Conservation (phyloP, 2,888 invertebrate species). For the Drosophila borealis region DNA sequence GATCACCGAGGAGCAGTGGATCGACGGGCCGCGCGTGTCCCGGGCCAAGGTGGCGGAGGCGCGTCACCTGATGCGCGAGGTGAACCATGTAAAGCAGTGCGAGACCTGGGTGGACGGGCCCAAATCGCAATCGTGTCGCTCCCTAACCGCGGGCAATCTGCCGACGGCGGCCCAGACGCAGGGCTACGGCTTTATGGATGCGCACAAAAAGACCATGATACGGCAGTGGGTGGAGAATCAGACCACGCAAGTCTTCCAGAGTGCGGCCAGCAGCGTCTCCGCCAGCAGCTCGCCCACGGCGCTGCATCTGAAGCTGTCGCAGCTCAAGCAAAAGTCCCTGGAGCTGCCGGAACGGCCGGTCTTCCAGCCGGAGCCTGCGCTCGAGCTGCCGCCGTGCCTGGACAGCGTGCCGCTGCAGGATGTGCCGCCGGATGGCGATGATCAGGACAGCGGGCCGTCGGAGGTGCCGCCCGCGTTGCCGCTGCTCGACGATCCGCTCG, state of each 20-base stretch:
- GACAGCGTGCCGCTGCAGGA: constrained; percentile 54
- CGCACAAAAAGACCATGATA: constrained; percentile 96
- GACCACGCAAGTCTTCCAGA: constrained; percentile 90
- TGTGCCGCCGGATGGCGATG: constrained; percentile 86
- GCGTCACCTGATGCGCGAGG: constrained; percentile 91
- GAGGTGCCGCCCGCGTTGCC: constrained; percentile 93
- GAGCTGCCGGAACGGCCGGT: constrained; percentile 71
- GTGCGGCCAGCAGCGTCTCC: constrained; percentile 84
- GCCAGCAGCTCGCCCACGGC: constrained; percentile 86
- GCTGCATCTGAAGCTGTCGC: constrained; percentile 86
- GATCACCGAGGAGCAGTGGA: constrained; percentile 96
- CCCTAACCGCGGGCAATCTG: constrained; percentile 85
- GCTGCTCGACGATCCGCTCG: constrained; percentile 91
- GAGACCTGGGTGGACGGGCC: constrained; percentile 99
- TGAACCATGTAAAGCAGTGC: constrained; percentile 90
- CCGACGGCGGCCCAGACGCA: constrained; percentile 80
- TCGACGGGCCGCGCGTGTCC: constrained; percentile 96
- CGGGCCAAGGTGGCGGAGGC: constrained; percentile 93
- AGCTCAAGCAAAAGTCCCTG: constrained; percentile 86
- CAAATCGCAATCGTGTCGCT: constrained; percentile 87
- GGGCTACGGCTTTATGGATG: constrained; percentile 96
- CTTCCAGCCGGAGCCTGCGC: constrained; percentile 84
- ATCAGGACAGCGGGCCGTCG: constrained; percentile 92
- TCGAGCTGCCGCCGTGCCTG: constrained; percentile 37
- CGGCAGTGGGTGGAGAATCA: constrained; percentile 97